Conservation (phyloP, 2,113 vertebrate genomes). For the Argyrosomus japonicus region DNA sequence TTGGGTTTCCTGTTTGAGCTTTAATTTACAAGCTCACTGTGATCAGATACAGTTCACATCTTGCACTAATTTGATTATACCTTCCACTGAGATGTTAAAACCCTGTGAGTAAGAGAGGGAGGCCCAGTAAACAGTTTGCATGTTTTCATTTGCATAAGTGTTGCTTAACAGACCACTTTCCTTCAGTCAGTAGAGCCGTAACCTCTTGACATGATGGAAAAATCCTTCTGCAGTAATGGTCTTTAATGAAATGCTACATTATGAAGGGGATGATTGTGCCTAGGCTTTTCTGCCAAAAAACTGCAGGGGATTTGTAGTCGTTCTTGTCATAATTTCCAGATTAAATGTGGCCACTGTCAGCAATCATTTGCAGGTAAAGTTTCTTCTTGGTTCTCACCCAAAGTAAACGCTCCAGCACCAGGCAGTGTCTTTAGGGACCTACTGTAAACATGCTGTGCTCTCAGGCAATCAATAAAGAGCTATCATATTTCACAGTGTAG, state of each 20-base stretch:
- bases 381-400: conserved; percentile 36
- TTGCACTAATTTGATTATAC: conserved; percentile 29
- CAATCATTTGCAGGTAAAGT: conserved; percentile 22
- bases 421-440: conserved; percentile 34
- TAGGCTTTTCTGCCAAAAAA: not conserved
- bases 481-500: conserved; percentile 62
- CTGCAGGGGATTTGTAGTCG: not conserved
- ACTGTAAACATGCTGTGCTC: conserved; percentile 53
- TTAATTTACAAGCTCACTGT: not conserved
- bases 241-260: conserved; percentile 14
- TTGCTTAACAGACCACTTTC: not conserved
- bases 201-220: not conserved
- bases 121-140: not conserved
- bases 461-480: conserved; percentile 65
- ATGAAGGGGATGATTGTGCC: not conserved
- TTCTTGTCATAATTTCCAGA: conserved; percentile 5
- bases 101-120: not conserved
- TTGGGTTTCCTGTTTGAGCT: not conserved
- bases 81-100: conserved; percentile 12
- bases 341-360: conserved; percentile 21
- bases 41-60: conserved; percentile 20
- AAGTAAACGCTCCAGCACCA: conserved; percentile 12
- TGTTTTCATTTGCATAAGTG: conserved; percentile 25
- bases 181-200: not conserved
- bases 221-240: not conserved